phyloP scores from a whole-genome alignment of 92 coral and sea anemone species.

The Parazoanthus atlanticus region DNA sequence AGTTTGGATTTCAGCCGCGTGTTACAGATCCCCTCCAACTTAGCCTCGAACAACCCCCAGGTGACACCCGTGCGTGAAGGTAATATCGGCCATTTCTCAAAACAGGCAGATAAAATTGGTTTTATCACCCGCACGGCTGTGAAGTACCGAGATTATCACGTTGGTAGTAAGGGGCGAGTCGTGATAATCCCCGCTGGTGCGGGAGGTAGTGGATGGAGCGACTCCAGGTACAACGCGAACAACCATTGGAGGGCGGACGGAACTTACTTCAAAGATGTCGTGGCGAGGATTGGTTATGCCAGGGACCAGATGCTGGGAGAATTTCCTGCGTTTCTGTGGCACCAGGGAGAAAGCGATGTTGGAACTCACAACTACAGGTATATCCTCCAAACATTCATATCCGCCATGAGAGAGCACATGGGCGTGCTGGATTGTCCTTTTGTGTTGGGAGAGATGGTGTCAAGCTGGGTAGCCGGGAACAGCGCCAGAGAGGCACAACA shows the following conservation, averaged over 20 bases:
- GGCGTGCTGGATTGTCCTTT: conserved; percentile 29
- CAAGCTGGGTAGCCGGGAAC: conserved; percentile 17
- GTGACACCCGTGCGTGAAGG: too few relatives aligned
- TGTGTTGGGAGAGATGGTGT: conserved; percentile 30
- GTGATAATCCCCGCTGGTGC: too few relatives aligned
- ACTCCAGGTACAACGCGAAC: neutral
- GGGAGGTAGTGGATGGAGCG: too few relatives aligned
- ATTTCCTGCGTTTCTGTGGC: conserved; percentile 30
- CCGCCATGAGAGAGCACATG: conserved; percentile 29
- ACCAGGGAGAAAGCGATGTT: conserved; percentile 19
- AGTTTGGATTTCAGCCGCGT: too few relatives aligned
- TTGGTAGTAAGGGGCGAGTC: too few relatives aligned
- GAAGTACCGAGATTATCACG: too few relatives aligned
- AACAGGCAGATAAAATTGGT: too few relatives aligned
- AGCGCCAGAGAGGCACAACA: conserved; percentile 8
- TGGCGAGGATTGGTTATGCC: conserved; percentile 2
- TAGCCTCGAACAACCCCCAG: too few relatives aligned
- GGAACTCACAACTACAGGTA: conserved; percentile 20
- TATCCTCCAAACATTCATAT: conserved; percentile 16
- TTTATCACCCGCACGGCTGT: too few relatives aligned
- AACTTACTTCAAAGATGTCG: neutral
- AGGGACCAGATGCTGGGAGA: conserved; percentile 26
- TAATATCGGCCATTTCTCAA: too few relatives aligned
- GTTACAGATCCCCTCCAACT: too few relatives aligned
- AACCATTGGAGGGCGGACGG: conserved; percentile 25